A percentile compares a stretch with the other conserved stretches of the same genome.
Evolutionary conservation across 1,140 invertebrate species (phyloP).

Genomic region (Monomorium pharaonis): DNA sequence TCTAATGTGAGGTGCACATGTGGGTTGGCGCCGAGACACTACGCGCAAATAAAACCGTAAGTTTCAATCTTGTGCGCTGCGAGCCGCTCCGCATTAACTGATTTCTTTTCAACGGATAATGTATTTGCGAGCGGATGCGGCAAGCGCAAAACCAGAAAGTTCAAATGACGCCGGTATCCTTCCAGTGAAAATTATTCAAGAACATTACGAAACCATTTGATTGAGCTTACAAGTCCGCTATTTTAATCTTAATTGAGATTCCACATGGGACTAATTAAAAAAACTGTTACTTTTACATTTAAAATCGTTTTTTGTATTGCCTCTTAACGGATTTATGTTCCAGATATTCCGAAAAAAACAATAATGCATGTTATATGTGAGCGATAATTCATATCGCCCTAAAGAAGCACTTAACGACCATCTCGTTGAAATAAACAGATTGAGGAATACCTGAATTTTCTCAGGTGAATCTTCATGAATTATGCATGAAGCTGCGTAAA

Average conservation of each 20-base stretch:
- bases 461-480: background rate
- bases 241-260: background rate
- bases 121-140: background rate
- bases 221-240: background rate
- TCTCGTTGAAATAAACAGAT: background rate
- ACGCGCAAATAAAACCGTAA: constrained; percentile 52
- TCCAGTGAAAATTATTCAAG: background rate
- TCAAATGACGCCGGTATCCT: background rate
- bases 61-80: background rate
- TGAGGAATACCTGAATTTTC: constrained; percentile 32
- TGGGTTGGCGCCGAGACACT: constrained; percentile 67
- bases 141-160: background rate
- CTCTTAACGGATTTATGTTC: background rate
- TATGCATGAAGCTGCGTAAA: constrained; percentile 41
- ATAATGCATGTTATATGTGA: background rate
- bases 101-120: background rate
- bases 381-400: background rate
- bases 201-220: background rate
- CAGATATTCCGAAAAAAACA: background rate
- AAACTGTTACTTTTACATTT: background rate
- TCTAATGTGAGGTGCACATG: constrained; percentile 71
- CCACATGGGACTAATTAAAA: background rate
- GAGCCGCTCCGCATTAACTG: background rate
- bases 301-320: background rate
- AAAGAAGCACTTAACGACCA: background rate